These are phyloP conservation scores for Nicator chloris DNA, from an alignment of 2,113 vertebrate species.

Conservation along the genomic window DNA sequence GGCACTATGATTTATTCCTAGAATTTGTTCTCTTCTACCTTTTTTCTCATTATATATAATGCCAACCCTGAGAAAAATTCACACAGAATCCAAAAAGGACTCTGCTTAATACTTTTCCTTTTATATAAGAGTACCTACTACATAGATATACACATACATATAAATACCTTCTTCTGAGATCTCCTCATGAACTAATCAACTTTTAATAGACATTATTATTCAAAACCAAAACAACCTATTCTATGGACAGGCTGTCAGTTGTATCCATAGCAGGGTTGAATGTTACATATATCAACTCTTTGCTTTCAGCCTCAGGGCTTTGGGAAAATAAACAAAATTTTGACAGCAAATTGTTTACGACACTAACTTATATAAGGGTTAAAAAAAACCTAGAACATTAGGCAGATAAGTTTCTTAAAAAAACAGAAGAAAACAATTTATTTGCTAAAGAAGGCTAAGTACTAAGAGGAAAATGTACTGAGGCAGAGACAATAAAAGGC, in stretches of 20 bases:
- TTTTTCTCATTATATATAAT: not conserved
- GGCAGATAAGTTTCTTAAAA: not conserved
- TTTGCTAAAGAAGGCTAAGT: not conserved
- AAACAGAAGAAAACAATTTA: not conserved
- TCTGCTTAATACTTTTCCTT: not conserved
- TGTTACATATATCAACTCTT: not conserved
- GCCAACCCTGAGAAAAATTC: not conserved
- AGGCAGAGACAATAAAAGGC: not conserved
- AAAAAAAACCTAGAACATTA: not conserved
- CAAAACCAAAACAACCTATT: not conserved
- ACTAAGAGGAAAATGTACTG: not conserved
- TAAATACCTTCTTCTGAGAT: not conserved
- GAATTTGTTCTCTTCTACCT: not conserved
- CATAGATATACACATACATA: rapidly evolving
- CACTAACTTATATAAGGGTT: not conserved
- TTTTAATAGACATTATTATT: not conserved
- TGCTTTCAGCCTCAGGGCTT: not conserved
- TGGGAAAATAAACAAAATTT: not conserved
- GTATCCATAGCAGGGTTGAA: not conserved
- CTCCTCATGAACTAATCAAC: not conserved
- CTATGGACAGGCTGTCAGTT: not conserved
- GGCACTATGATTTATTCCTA: not conserved
- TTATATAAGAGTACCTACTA: not conserved
- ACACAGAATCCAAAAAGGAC: not conserved
- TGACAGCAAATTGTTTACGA: not conserved